Conservation (phyloP, 2,888 invertebrate genomes). For the Spatulosminthurus flaviceps region DNA sequence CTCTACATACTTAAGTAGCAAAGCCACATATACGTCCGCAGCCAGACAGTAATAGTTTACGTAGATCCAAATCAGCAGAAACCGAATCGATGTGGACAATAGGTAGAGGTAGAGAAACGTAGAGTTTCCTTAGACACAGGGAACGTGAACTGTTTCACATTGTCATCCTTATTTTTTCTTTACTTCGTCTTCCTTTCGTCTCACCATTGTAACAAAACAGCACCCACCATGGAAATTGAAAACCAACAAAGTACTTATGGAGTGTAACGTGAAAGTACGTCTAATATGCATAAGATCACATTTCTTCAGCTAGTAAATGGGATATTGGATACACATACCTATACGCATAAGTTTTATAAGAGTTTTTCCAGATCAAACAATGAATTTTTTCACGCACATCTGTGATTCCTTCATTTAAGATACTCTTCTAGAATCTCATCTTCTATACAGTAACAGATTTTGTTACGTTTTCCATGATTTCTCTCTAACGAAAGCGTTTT, state of each 20-base stretch:
- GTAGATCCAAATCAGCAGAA: slow-evolving; percentile 7
- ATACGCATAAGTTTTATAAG: background rate
- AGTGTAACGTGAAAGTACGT: background rate
- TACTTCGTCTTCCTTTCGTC: too few species aligned
- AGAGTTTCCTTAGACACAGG: background rate
- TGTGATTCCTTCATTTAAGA: slow-evolving; percentile 22
- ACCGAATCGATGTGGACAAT: slow-evolving; percentile 16
- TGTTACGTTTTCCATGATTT: slow-evolving; percentile 6
- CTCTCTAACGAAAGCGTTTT: background rate
- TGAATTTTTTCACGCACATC: slow-evolving; percentile 8
- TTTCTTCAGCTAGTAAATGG: too few species aligned
- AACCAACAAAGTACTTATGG: slow-evolving; percentile 19
- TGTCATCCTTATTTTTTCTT: slow-evolving; percentile 21
- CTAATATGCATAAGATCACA: background rate
- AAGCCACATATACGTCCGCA: background rate
- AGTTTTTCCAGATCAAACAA: slow-evolving; percentile 16
- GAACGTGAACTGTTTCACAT: slow-evolving; percentile 27
- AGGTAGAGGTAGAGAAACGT: background rate
- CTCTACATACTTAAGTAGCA: too few species aligned
- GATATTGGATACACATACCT: background rate
- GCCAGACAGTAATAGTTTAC: background rate
- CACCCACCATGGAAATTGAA: slow-evolving; percentile 20
- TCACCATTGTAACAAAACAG: background rate
- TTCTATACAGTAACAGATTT: slow-evolving; percentile 30
- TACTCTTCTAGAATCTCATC: background rate